phyloP scores from a whole-genome alignment of 92 coral and sea anemone species.

The Umimayanthus kanabou region DNA sequence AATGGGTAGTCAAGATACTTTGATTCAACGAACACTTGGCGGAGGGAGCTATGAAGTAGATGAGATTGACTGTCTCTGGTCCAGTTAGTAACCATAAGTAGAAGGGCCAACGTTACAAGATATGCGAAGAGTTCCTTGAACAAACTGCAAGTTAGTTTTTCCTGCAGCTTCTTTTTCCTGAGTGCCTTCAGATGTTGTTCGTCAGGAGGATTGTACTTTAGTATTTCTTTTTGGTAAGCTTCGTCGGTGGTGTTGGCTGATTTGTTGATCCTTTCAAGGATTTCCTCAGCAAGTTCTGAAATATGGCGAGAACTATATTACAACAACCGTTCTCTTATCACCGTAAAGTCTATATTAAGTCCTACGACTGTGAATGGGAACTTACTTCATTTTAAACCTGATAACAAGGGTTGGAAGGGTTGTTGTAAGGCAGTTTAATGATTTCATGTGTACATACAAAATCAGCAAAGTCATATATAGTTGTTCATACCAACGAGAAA shows the following conservation, averaged over 20 bases:
- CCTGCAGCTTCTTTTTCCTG: conserved; percentile 45
- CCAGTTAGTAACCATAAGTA: conserved; percentile 51
- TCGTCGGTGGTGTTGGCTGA: conserved; percentile 3
- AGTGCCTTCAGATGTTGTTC: conserved; percentile 25
- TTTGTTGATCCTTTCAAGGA: background rate
- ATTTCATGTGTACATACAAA: too few species aligned
- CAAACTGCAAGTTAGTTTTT: conserved; percentile 41
- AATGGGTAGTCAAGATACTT: background rate
- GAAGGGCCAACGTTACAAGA: conserved; percentile 45
- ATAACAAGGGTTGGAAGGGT: too few species aligned
- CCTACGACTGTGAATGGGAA: background rate
- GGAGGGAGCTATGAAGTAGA: conserved; percentile 50
- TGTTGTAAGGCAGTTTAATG: too few species aligned
- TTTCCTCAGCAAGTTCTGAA: background rate
- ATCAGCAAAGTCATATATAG: too few species aligned
- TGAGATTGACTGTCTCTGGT: conserved; percentile 62
- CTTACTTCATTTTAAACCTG: too few species aligned
- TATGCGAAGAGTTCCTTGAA: conserved; percentile 55
- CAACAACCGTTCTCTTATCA: too few species aligned
- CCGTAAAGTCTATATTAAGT: background rate
- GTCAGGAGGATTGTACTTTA: conserved; percentile 53
- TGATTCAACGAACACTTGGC: conserved; percentile 18
- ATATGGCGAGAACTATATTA: background rate
- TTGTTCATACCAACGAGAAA: too few species aligned
- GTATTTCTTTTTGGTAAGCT: background rate